Evolutionary conservation across 2,797 vertebrate species (phyloP), one percentile per base, ranked within the genome.

Genomic region (Spinus pinus): DNA sequence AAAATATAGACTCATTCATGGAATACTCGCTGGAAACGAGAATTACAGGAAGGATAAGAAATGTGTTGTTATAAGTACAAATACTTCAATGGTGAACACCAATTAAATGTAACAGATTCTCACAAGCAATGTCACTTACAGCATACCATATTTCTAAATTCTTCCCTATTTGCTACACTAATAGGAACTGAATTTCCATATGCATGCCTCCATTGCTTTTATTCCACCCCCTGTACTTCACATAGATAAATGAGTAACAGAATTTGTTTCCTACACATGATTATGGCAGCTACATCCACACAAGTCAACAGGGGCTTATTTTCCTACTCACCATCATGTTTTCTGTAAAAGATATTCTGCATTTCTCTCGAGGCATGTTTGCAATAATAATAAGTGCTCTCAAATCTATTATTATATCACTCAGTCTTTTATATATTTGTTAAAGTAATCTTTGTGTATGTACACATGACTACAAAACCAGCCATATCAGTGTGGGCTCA

Each of bases 401-500:
- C 65, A 64, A 42, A 50, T 66, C 69, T 83, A 54, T 51, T 91
- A 69, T 69, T 82, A 61, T 3, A 51, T 53, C 65, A 72, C 47
- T 65, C 16, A 54, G 35, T 10, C 65, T 81, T 81, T 71, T 39
- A 39, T 33, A 91, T 35, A 35, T 82, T 61, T 49, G 69, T 86
- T 77, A 16, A 86, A 84, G 33, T 35, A 93, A 73, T 83, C 86
- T 88, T 61, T 90, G 27, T 73, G 22, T 58, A 74, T 58, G n/a
- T 57, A 81, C 14, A 47, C 73, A 64, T 0, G 6, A 94, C 71
- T 85, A 57, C 70, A 67, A 90, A 81, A 50, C 14, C 47, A 93
- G 51, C 12, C 33, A 64, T 93, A 94, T 86, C 78, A 54, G 56
- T 93, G 88, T 96, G 95, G 95, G 88, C 33, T 95, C 96, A 97